Evolutionary conservation across 2,888 invertebrate species (phyloP), one percentile per base, ranked within the genome.

Genomic region (Watsonalla cultraria): DNA sequence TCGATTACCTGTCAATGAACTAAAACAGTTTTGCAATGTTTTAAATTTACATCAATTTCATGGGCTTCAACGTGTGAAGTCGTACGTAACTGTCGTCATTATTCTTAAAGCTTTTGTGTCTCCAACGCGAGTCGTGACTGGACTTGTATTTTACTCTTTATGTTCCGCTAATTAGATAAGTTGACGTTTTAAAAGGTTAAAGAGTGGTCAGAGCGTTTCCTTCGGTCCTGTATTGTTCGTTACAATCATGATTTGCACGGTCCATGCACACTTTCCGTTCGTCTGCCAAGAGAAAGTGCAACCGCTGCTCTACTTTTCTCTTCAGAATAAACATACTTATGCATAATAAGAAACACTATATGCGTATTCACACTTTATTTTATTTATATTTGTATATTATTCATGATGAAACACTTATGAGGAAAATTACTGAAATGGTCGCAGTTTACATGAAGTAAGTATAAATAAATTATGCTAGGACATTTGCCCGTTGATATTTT

Each of bases 241-340:
- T 15, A 74, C 72, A 77, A 74, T 77, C 42, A 75, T 74, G 76
- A 81, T 80, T 79, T 80, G 77, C 77, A 78, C 80, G 76, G 76
- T 66, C 70, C 68, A 71, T 78, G 82, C 82, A 74, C 83, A 76
- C 72, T 67, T 70, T 72, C 71, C 70, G 73, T 68, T 72, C 77
- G 74, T 80, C 76, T 76, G 78, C 70, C 68, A 64, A 76, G 87
- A 86, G 90, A 90, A 90, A 90, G 90, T 89, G 73, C 83, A 74
- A 70, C 72, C 65, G 69, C 59, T 73, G 87, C 77, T 84, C 89
- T 67, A 89, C 89, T 89, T 90, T 88, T 84, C 79, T 78, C 74
- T 72, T 70, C 68, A 81, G 72, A 76, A 79, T 72, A 74, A 78
- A 72, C 80, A 77, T 76, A 72, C 80, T 76, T 76, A 59, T 66